Conservation (phyloP, 2,888 invertebrate genomes). For the Maniola hyperantus region DNA sequence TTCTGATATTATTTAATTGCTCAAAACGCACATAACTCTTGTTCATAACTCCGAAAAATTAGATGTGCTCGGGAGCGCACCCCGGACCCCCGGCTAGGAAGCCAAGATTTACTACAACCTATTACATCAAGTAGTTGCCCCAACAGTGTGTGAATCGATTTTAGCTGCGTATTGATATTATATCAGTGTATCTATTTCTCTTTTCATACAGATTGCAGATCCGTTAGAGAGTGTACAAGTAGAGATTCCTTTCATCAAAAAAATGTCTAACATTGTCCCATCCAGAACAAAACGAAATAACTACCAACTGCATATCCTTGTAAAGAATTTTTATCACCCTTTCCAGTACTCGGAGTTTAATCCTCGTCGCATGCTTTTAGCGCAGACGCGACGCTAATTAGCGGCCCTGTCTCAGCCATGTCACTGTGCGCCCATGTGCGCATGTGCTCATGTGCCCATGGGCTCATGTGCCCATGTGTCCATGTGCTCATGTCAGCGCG, state of each 20-base stretch:
- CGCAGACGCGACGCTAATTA: slow-evolving; percentile 33
- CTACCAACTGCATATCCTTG: background rate
- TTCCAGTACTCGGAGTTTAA: slow-evolving; percentile 30
- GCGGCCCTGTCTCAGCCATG: slow-evolving; percentile 7
- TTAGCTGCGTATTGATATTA: too few relatives aligned
- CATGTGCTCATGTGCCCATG: background rate
- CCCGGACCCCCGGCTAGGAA: too few relatives aligned
- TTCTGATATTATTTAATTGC: too few relatives aligned
- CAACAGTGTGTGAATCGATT: too few relatives aligned
- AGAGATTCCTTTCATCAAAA: too few relatives aligned
- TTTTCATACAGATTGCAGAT: too few relatives aligned
- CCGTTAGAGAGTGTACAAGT: background rate
- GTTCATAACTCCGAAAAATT: too few relatives aligned
- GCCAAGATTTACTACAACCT: too few relatives aligned
- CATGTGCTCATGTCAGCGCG: background rate
- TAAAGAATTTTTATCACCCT: slow-evolving; percentile 17
- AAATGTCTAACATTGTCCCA: background rate
- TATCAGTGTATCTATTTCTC: too few relatives aligned
- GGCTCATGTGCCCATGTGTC: background rate
- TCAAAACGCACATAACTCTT: too few relatives aligned
- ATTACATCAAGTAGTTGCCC: too few relatives aligned
- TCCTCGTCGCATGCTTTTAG: slow-evolving; percentile 36
- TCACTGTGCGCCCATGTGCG: background rate
- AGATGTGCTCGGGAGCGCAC: too few relatives aligned
- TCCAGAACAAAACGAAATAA: background rate